Evolutionary conservation across 2,888 invertebrate genomes (phyloP).

Genomic region (Anthophora plumipes): DNA sequence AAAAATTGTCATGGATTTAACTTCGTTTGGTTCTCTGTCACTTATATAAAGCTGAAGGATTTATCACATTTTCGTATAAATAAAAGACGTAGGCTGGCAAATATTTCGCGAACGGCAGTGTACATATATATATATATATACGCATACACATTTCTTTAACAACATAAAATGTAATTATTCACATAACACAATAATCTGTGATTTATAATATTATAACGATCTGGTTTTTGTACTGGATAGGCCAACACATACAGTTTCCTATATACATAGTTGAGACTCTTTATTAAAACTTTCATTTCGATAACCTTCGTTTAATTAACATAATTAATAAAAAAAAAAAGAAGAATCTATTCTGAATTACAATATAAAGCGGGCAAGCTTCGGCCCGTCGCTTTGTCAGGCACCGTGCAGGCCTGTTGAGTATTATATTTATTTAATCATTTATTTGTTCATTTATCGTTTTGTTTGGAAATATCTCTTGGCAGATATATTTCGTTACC

Average conservation of each 20-base stretch:
- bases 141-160: constrained; percentile 81
- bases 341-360: constrained; percentile 25
- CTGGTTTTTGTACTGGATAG: constrained; percentile 82
- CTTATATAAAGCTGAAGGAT: too few relatives aligned
- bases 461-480: constrained; percentile 49
- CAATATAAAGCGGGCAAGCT: constrained; percentile 16
- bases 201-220: constrained; percentile 79
- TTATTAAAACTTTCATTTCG: constrained; percentile 27
- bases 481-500: constrained; percentile 65
- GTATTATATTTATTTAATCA: constrained; percentile 61
- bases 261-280: constrained; percentile 59
- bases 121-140: constrained; percentile 65
- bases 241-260: constrained; percentile 76
- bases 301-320: constrained; percentile 33
- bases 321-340: constrained; percentile 16
- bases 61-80: too few relatives aligned
- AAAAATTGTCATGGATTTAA: too few relatives aligned
- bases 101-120: background rate
- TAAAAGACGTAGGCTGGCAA: too few relatives aligned
- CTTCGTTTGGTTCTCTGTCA: too few relatives aligned
- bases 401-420: constrained; percentile 60
- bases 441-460: constrained; percentile 35
- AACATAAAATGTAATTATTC: constrained; percentile 82
- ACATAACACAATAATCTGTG: constrained; percentile 80
- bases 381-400: constrained; percentile 45